Evolutionary conservation across 2,888 invertebrate species (phyloP).

Genomic region (Stramonita haemastoma): DNA sequence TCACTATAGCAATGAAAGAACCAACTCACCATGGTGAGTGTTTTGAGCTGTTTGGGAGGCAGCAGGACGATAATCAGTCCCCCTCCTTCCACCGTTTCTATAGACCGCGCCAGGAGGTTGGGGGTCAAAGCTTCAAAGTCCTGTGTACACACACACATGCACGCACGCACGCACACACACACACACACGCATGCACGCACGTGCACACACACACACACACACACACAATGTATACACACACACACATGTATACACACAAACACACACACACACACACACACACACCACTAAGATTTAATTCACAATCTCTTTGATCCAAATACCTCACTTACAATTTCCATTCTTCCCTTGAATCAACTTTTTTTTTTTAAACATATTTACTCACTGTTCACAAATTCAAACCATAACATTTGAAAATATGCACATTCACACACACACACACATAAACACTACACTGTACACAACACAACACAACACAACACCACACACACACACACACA

Average conservation of each 20-base stretch:
- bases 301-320: too few species aligned
- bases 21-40: slow-evolving; percentile 90
- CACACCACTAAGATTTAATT: too few species aligned
- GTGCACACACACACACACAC: neutral
- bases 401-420: too few species aligned
- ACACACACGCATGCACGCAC: neutral
- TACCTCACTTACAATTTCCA: too few species aligned
- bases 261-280: neutral
- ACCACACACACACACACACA: neutral
- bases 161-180: slow-evolving; percentile 83
- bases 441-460: too few species aligned
- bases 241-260: slow-evolving; percentile 85
- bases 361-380: too few species aligned
- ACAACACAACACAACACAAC: too few species aligned
- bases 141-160: slow-evolving; percentile 77
- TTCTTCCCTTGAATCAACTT: too few species aligned
- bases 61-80: slow-evolving; percentile 90
- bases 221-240: neutral
- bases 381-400: too few species aligned
- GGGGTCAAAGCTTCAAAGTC: slow-evolving; percentile 99
- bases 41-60: slow-evolving; percentile 90
- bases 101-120: slow-evolving; percentile 94
- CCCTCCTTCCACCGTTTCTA: slow-evolving; percentile 99
- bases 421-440: too few species aligned
- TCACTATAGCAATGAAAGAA: neutral